Evolutionary conservation across 2,113 vertebrate species (phyloP), one percentile per base, ranked within the genome.

Genomic region (Ammodytes dubius): DNA sequence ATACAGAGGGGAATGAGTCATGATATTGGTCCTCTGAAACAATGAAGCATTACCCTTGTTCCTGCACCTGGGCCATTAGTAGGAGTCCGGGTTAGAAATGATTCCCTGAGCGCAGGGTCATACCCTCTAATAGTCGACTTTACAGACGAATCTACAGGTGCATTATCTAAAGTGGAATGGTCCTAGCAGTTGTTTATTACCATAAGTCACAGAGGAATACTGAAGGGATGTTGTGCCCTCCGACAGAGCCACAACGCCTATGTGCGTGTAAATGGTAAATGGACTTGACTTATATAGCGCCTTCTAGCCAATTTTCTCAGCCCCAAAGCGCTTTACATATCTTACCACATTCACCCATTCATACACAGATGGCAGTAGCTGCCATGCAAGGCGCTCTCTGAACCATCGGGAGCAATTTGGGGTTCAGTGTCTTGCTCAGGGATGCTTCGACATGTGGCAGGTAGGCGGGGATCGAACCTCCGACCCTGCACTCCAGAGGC

Each of bases 141-240:
- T 70, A 63, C 60, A 3, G 43, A 66, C 76, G 70, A 76, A 85
- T 72, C 83, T 86, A 52, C 74, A 85, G 78, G 75, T 81, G 76
- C 86, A 79, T 86, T 70, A 89, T 85, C 17, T 42, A 12, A 49
- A 72, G 81, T 58, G 39, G 72, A 82, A 71, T 74, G 71, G 59
- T 53, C 69, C 82, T 3, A 42, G 67, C 11, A 57, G 47, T 77
- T 77, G 73, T 86, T 87, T 87, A 82, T 84, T 61, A 45, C 74
- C 58, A 49, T 42, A 53, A 74, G 71, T 69, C 68, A 64, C 79
- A 63, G 57, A 75, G 74, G 79, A 88, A 70, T 54, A 40, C 63
- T 61, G 74, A 46, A 2, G 81, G 60, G 74, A 58, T 50, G 67
- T 43, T 61, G 75, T 49, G 50, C n/a, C 39, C 72, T 68, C 5